Conservation (phyloP, 2,797 vertebrate species). For the Neopelma chrysocephalum region DNA sequence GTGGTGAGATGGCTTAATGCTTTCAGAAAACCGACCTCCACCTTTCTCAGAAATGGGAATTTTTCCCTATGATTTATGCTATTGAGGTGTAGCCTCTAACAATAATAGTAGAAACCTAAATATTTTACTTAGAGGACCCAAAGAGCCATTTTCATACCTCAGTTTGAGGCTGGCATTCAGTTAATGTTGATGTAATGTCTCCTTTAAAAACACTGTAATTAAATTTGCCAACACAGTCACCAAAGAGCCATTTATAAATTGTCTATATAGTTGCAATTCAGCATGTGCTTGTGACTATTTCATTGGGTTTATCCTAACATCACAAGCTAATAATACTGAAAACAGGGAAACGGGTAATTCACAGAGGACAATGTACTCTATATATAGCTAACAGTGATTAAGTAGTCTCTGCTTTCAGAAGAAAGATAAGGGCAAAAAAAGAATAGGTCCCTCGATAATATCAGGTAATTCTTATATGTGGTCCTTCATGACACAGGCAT, state of each 20-base stretch:
- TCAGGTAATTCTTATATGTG: constrained; percentile 67
- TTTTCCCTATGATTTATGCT: background rate
- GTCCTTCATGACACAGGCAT: constrained; percentile 35
- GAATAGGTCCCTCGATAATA: constrained; percentile 56
- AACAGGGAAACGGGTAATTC: constrained; percentile 28
- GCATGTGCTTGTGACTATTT: constrained; percentile 12
- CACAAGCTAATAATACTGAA: constrained; percentile 50
- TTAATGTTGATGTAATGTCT: constrained; percentile 17
- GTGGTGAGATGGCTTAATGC: background rate
- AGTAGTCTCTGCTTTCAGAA: constrained; percentile 58
- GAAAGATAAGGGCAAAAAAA: constrained; percentile 60
- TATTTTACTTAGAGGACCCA: background rate
- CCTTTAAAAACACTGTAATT: constrained; percentile 34
- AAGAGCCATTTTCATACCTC: background rate
- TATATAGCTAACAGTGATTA: constrained; percentile 60
- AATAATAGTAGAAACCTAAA: background rate
- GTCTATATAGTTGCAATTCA: constrained; percentile 4
- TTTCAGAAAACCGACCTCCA: background rate
- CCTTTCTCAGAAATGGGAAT: background rate
- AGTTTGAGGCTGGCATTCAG: background rate
- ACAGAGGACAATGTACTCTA: background rate
- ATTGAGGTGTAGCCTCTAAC: background rate
- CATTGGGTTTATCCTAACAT: constrained; percentile 29
- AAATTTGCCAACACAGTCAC: constrained; percentile 10
- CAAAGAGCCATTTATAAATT: constrained; percentile 32